Evolutionary conservation across 2,888 invertebrate genomes (phyloP).

Genomic region (Epirrhoe tristata): DNA sequence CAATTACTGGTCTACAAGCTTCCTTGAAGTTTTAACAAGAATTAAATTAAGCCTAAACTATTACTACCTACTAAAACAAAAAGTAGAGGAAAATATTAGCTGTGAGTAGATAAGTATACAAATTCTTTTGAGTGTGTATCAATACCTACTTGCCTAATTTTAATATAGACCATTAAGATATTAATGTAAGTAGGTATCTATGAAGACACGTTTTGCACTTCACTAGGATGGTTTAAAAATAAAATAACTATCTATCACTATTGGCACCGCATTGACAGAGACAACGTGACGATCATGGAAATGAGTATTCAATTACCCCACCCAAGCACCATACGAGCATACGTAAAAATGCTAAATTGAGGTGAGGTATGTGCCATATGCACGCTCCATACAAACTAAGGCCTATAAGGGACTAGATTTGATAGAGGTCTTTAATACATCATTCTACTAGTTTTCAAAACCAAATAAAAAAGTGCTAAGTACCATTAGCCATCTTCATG

Average conservation of each 20-base stretch:
- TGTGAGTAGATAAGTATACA: no score
- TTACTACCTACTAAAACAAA: no score
- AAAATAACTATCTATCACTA: conserved; percentile 42
- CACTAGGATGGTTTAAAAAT: conserved; percentile 30
- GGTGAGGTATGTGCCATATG: conserved; percentile 17
- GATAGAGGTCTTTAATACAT: neutral
- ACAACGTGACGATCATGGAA: conserved; percentile 42
- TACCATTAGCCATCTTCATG: neutral
- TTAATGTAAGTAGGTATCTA: neutral
- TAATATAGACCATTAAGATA: neutral
- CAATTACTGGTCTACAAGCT: no score
- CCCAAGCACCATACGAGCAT: conserved; percentile 12
- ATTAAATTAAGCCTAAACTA: no score
- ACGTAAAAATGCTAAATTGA: conserved; percentile 24
- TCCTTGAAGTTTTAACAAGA: no score
- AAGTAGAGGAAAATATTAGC: no score
- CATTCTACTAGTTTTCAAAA: neutral
- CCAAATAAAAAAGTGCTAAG: neutral
- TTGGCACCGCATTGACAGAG: conserved; percentile 37
- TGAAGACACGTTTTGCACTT: conserved; percentile 21
- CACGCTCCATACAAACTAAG: conserved; percentile 3
- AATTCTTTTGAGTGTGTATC: no score
- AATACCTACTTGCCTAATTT: no score
- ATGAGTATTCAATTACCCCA: conserved; percentile 23
- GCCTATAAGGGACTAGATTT: neutral